phyloP scores from a whole-genome alignment of 2,888 invertebrate species.

The Laspeyria flexula region DNA sequence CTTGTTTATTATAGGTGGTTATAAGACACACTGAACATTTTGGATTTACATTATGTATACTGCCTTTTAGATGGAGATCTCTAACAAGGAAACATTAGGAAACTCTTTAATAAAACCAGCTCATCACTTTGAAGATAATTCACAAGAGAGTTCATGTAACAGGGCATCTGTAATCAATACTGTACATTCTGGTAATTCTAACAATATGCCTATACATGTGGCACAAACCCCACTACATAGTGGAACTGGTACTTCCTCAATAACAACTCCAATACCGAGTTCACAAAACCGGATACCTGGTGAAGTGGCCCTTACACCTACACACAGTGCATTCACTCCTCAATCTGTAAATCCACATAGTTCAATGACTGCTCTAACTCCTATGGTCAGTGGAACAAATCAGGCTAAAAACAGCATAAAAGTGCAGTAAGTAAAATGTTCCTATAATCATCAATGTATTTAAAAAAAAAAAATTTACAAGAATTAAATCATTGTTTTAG shows the following conservation, averaged over 20 bases:
- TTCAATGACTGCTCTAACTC: conserved; percentile 81
- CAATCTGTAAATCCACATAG: conserved; percentile 83
- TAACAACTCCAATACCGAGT: conserved; percentile 34
- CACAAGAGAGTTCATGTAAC: background rate
- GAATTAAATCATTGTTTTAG: conserved; percentile 71
- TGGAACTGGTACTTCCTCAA: conserved; percentile 11
- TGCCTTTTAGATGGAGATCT: conserved; percentile 20
- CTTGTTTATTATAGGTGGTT: background rate
- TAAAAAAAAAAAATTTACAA: too few species aligned
- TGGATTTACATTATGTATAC: background rate
- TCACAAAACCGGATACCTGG: conserved; percentile 57
- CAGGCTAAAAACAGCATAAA: conserved; percentile 87
- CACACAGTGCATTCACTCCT: conserved; percentile 71
- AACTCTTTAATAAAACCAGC: background rate
- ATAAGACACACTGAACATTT: background rate
- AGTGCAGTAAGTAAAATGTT: conserved; percentile 81
- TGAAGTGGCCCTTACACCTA: conserved; percentile 76
- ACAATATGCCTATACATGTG: too few species aligned
- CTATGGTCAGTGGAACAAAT: conserved; percentile 81
- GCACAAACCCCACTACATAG: conserved; percentile 17
- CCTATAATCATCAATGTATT: too few species aligned
- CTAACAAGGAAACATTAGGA: conserved; percentile 2
- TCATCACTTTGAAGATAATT: background rate
- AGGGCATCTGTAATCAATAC: conserved; percentile 1
- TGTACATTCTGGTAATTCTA: too few species aligned